Evolutionary conservation across 1,140 invertebrate species (phyloP).

Genomic region (Brachionus rotundiformis): DNA sequence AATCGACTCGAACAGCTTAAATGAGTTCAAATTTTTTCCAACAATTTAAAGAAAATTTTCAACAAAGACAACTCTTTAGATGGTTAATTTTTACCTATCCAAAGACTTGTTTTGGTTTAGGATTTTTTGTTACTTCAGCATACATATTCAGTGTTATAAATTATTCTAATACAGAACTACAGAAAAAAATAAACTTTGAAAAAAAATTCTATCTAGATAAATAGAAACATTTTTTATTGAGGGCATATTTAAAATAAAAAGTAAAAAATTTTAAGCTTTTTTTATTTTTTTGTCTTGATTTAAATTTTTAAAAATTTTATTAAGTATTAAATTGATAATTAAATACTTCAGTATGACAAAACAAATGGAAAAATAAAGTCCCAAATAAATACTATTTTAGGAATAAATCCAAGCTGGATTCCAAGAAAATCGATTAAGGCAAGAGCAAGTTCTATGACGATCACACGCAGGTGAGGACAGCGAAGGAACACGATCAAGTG

Average conservation of each 20-base stretch:
- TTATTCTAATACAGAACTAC: not conserved
- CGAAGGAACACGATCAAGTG: too few species aligned
- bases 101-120: conserved; percentile 23
- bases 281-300: too few species aligned
- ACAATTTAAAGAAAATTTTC: conserved; percentile 12
- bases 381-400: too few species aligned
- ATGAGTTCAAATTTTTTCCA: not conserved
- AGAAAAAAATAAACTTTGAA: conserved; percentile 18
- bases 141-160: not conserved
- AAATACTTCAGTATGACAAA: too few species aligned
- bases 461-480: too few species aligned
- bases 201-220: not conserved
- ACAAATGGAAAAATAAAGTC: too few species aligned
- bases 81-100: conserved; percentile 21
- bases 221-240: not conserved
- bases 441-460: too few species aligned
- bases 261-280: not conserved
- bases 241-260: not conserved
- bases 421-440: too few species aligned
- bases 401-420: too few species aligned
- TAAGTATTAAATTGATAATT: too few species aligned
- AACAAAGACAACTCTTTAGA: not conserved
- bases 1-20: conserved; percentile 12
- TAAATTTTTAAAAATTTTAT: too few species aligned
- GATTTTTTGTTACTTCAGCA: not conserved